Conservation (phyloP, 2,888 invertebrate genomes). For the Zhuqinia jingwanae region DNA sequence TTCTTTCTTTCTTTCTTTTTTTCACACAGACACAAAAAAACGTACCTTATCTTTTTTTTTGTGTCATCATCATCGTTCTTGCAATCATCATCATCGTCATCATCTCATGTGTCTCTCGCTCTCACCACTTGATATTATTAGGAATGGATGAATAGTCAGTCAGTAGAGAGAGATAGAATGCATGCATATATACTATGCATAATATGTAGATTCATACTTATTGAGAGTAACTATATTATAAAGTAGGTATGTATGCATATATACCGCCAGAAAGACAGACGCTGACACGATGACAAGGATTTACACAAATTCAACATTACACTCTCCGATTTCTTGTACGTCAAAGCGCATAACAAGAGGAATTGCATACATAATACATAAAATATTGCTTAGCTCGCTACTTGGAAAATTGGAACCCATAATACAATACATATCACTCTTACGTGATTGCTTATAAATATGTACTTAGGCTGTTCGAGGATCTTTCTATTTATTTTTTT, state of each 20-base stretch:
- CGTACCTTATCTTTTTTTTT: conserved; percentile 22
- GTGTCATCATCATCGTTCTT: conserved; percentile 16
- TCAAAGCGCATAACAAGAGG: conserved; percentile 20
- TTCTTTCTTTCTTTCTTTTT: conserved; percentile 25
- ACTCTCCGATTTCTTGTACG: neutral
- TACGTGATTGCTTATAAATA: no score
- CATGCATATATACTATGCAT: neutral
- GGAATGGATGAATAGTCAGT: conserved; percentile 39
- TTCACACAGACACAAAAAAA: neutral
- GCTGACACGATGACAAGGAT: conserved; percentile 13
- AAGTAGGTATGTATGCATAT: neutral
- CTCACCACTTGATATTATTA: conserved; percentile 35
- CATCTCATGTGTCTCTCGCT: neutral
- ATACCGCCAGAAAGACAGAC: conserved; percentile 25
- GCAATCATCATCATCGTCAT: conserved; percentile 2
- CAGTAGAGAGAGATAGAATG: neutral
- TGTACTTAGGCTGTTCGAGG: no score
- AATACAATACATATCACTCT: no score
- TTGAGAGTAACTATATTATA: no score
- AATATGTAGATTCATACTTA: neutral
- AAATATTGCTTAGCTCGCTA: no score
- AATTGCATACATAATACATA: conserved; percentile 28
- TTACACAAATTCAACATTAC: neutral
- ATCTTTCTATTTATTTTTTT: no score
- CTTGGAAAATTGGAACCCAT: conserved; percentile 26